Conservation (phyloP, 2,113 vertebrate species). For the Scopus umbretta region DNA sequence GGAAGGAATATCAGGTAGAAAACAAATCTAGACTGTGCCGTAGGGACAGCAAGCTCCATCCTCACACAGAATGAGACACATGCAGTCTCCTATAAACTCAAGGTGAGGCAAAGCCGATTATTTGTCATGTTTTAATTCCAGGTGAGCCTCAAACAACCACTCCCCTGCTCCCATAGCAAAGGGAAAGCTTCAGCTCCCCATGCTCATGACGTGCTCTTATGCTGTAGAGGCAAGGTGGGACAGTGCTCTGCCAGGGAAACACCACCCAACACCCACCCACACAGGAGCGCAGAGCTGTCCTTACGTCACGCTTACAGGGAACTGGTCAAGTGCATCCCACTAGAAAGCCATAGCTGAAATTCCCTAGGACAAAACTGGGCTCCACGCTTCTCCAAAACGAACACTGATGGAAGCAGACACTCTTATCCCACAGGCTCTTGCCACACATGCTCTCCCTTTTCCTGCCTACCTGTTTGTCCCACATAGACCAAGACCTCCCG, state of each 20-base stretch:
- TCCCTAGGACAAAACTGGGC: background rate
- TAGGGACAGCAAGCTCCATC: background rate
- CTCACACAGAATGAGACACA: background rate
- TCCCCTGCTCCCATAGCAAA: background rate
- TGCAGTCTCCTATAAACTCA: background rate
- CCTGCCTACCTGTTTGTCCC: background rate
- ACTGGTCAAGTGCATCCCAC: background rate
- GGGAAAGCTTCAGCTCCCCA: background rate
- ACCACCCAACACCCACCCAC: background rate
- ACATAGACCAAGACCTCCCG: background rate
- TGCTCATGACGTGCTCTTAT: rapidly evolving
- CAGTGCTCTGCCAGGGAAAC: background rate
- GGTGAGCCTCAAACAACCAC: background rate
- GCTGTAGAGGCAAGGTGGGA: rapidly evolving
- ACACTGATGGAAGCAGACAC: background rate
- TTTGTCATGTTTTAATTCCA: background rate
- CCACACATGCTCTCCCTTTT: background rate
- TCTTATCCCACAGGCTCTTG: background rate
- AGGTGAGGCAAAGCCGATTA: background rate
- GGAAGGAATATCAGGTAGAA: background rate
- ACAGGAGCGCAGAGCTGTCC: background rate
- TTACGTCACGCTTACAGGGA: rapidly evolving
- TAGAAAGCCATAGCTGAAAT: background rate
- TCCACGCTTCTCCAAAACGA: background rate
- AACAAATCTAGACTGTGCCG: background rate